Base-by-base conservation (phyloP, 2,888 invertebrate genomes). In the Notocelia uddmanniana region DNA sequence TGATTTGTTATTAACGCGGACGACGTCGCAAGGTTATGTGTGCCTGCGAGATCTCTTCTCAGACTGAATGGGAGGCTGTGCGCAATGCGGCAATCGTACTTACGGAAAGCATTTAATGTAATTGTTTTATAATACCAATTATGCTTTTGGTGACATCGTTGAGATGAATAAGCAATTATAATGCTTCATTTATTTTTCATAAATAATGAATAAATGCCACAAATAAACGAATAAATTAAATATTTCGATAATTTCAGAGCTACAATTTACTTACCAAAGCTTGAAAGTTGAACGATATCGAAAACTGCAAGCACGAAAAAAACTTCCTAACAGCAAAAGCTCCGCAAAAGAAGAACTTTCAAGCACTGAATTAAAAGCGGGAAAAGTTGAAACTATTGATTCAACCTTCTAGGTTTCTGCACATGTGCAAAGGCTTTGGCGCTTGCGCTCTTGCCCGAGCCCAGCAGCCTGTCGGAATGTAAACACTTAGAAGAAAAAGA, bases 51-150 rank as follows among this genome's bases (percentile, higher is more conserved):
- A 91, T 91, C 85, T 87, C 79, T 83, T 88, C 90, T 84, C 84
- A 84, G 85, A 92, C 92, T 90, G 91, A 89, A 85, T 77, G 85
- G 91, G 93, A 92, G 86, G 93, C 92, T 92, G 92, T 93, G 93
- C 93, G 93, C 93, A 93, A 84, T 93, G 93, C 93, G 93, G 86
- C 89, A 93, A 62, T 82, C 83, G 80, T 81, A 85, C 83, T 83
- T 80, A 80, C 83, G 81, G 80, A 83, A 84, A 85, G 85, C 81
- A 85, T 83, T 80, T 77, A 75, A 76, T 79, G 80, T 81, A 80
- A 79, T 76, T 72, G 73, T 74, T 69, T 58, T 67, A 73, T 58
- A 52, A 34, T 70, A 37, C 45, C 11, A 1, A 6, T 26, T 5
- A 8, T 11, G 10, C 1, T 60, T 60, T 63, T 9, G 13, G 5